phyloP scores from a whole-genome alignment of 2,888 invertebrate species.

The Lasioglossum vierecki region DNA sequence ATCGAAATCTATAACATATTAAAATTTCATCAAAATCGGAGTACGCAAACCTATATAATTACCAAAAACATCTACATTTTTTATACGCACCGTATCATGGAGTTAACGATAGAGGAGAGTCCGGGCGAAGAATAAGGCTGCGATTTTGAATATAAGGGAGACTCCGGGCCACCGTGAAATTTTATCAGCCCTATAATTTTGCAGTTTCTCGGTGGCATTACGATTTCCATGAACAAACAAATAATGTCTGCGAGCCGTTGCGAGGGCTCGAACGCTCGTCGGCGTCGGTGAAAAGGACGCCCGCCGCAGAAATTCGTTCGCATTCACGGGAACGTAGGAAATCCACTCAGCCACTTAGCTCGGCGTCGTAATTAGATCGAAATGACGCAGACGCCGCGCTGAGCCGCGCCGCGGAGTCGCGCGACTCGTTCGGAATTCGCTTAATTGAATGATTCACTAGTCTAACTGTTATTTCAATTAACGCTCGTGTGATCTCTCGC shows the following conservation, averaged over 20 bases:
- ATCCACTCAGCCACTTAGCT: constrained; percentile 51
- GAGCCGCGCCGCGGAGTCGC: constrained; percentile 40
- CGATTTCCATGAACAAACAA: neutral
- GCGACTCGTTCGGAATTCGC: constrained; percentile 58
- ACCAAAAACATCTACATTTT: neutral
- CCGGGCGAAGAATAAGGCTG: neutral
- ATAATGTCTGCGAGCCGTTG: neutral
- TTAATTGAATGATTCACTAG: constrained; percentile 63
- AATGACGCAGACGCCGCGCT: constrained; percentile 51
- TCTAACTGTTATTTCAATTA: constrained; percentile 62
- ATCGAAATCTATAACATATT: no score
- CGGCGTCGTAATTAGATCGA: constrained; percentile 54
- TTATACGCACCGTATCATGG: neutral
- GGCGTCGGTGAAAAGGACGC: constrained; percentile 29
- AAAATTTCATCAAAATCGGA: no score
- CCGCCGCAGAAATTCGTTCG: constrained; percentile 31
- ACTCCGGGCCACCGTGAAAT: neutral
- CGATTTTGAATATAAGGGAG: neutral
- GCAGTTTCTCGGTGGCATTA: neutral
- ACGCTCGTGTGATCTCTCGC: constrained; percentile 29
- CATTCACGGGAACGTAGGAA: constrained; percentile 36
- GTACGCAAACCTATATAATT: no score
- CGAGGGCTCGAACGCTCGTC: neutral
- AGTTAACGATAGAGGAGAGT: neutral
- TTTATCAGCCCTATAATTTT: neutral